phyloP scores from a whole-genome alignment of 2,797 vertebrate genomes.

The Microcaecilia unicolor region DNA sequence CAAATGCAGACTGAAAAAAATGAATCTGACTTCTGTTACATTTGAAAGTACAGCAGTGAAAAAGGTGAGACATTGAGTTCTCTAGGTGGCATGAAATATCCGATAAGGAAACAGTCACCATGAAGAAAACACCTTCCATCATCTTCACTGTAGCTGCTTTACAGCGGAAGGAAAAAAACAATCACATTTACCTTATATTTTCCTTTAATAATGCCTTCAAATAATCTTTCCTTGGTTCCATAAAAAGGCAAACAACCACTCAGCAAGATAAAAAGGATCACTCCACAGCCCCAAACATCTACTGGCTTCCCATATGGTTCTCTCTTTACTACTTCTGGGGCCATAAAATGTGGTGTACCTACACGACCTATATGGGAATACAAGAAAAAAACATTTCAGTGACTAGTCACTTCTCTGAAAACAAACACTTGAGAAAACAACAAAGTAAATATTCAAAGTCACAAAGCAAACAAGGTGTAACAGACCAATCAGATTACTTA shows the following conservation, averaged over 20 bases:
- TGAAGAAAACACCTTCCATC: conserved; percentile 7
- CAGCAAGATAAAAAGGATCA: conserved; percentile 95
- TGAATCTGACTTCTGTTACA: no score
- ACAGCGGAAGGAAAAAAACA: conserved; percentile 10
- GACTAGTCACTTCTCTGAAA: no score
- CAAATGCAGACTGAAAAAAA: no score
- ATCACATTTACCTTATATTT: conserved; percentile 84
- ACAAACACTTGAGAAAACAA: no score
- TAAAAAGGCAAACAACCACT: conserved; percentile 96
- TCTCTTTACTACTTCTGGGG: conserved; percentile 94
- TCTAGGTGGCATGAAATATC: no score
- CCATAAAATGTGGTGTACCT: conserved; percentile 97
- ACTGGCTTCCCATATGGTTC: conserved; percentile 96
- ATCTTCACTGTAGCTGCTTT: conserved; percentile 6
- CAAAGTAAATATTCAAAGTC: no score
- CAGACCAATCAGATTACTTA: no score
- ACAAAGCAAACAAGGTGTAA: no score
- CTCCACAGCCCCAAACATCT: conserved; percentile 95
- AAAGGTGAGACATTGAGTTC: no score
- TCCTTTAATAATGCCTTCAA: conserved; percentile 95
- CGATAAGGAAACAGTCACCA: conserved; percentile 6
- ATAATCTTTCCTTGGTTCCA: conserved; percentile 93
- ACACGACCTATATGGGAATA: conserved; percentile 72
- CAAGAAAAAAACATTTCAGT: conserved; percentile 11
- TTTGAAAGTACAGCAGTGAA: no score